These are phyloP conservation scores for Megaptera novaeangliae DNA, from an alignment of 2,113 vertebrate species.

Conservation along the genomic window DNA sequence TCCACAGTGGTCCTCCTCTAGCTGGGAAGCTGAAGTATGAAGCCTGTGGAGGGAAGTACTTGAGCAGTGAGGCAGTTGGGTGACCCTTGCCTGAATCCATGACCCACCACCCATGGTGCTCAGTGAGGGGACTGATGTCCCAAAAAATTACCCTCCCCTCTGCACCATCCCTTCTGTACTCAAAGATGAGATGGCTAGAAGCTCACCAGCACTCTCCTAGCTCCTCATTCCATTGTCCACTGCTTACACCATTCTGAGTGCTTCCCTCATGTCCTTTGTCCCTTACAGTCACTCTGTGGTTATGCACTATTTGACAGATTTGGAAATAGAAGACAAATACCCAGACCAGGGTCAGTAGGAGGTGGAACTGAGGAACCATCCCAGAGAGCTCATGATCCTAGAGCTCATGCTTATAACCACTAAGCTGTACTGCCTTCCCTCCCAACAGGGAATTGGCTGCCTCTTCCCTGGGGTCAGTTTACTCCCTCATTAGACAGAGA, in stretches of 20 bases:
- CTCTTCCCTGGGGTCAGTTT: not conserved
- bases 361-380: not conserved
- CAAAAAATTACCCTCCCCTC: rapidly evolving
- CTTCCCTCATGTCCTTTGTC: not conserved
- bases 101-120: not conserved
- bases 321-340: not conserved
- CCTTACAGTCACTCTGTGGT: not conserved
- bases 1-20: not conserved
- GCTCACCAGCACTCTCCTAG: not conserved
- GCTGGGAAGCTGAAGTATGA: not conserved
- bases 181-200: not conserved
- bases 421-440: not conserved
- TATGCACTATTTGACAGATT: not conserved
- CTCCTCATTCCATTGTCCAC: not conserved
- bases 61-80: rapidly evolving
- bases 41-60: too few species aligned
- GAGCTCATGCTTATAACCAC: not conserved
- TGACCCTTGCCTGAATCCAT: not conserved
- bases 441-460: not conserved
- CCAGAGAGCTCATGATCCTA: not conserved
- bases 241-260: not conserved
- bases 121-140: not conserved
- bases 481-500: not conserved
- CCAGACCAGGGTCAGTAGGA: not conserved
- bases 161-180: not conserved